Percentiles rank a stretch among this genome's conserved stretches.
Evolutionary conservation across 2,888 invertebrate species (phyloP).

Genomic region (Trachelus stipa): DNA sequence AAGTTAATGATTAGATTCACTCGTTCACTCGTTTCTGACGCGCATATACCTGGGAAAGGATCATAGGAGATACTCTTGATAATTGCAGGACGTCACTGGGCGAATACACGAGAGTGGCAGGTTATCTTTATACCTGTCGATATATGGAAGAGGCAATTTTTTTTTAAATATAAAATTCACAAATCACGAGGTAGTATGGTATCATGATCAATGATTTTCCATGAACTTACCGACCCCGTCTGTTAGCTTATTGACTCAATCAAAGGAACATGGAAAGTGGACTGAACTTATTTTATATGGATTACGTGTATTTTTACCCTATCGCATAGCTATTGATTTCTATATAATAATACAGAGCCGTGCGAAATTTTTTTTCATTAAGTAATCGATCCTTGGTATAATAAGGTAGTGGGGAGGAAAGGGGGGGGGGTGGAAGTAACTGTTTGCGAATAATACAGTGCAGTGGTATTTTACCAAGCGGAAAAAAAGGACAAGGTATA

Average conservation of each 20-base stretch:
- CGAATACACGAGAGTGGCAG: slow-evolving; percentile 37
- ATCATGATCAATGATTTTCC: neutral
- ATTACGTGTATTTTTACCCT: neutral
- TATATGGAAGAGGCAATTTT: slow-evolving; percentile 7
- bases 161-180: neutral
- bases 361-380: neutral
- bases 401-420: neutral
- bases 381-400: neutral
- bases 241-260: neutral
- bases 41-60: slow-evolving; percentile 26
- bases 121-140: slow-evolving; percentile 34
- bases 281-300: neutral
- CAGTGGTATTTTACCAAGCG: neutral
- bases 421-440: neutral
- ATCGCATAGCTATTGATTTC: neutral
- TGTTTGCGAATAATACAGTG: neutral
- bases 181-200: neutral
- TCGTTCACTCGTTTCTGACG: slow-evolving; percentile 27
- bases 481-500: neutral
- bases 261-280: neutral
- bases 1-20: slow-evolving; percentile 6
- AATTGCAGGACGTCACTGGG: slow-evolving; percentile 37
- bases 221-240: neutral
- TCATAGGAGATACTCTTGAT: slow-evolving; percentile 41
- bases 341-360: neutral